phyloP scores from a whole-genome alignment of 2,888 invertebrate genomes.

The Dorcus hopei region DNA sequence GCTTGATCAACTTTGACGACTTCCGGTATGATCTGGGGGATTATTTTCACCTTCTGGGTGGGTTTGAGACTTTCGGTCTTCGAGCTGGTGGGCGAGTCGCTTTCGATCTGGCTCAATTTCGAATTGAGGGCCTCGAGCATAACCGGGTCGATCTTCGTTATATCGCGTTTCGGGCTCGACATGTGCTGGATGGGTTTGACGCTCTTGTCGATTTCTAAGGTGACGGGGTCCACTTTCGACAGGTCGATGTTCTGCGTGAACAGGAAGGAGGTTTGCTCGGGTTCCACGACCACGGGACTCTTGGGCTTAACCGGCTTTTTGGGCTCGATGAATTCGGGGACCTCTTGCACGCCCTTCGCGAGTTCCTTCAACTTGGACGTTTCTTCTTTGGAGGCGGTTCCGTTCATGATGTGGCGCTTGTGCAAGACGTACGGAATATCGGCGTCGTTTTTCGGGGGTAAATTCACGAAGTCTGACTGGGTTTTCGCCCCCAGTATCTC shows the following conservation, averaged over 20 bases:
- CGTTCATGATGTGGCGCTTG: conserved; percentile 82
- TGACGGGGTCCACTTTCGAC: conserved; percentile 70
- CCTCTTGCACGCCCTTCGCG: conserved; percentile 38
- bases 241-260: conserved; percentile 74
- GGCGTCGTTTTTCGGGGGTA: conserved; percentile 56
- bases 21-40: conserved; percentile 33
- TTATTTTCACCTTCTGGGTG: conserved; percentile 28
- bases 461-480: conserved; percentile 49
- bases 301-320: conserved; percentile 31
- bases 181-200: conserved; percentile 59
- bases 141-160: conserved; percentile 67
- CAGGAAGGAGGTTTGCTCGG: conserved; percentile 52
- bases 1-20: conserved; percentile 29
- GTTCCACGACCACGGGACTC: conserved; percentile 32
- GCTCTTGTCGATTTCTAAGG: conserved; percentile 67
- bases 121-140: conserved; percentile 65
- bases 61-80: conserved; percentile 64
- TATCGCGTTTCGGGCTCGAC: conserved; percentile 69
- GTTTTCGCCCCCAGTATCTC: conserved; percentile 55
- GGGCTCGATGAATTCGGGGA: conserved; percentile 32
- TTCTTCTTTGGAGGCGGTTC: conserved; percentile 61
- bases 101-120: conserved; percentile 73
- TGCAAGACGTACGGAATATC: conserved; percentile 84
- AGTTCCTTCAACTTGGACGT: conserved; percentile 21
- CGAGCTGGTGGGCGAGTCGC: conserved; percentile 72